These are phyloP conservation scores for Zelostemma sp. DNA, from an alignment of 1,140 invertebrate genomes.

Conservation along the genomic window DNA sequence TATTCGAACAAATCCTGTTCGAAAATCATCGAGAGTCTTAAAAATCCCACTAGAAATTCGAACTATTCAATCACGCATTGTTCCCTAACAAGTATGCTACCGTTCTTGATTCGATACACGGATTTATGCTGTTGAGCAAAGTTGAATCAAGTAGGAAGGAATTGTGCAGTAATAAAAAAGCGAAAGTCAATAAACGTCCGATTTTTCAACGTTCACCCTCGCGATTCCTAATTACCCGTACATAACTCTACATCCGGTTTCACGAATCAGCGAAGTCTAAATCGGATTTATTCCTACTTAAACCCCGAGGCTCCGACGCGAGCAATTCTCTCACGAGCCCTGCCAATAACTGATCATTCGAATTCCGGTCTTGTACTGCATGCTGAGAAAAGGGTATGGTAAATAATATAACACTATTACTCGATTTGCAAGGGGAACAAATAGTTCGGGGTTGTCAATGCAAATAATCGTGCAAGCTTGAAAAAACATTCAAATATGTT, in stretches of 20 bases:
- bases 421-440: not conserved
- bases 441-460: not conserved
- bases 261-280: conserved; percentile 27
- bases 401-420: conserved; percentile 3
- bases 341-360: conserved; percentile 58
- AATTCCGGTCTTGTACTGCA: conserved; percentile 26
- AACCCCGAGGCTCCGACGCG: conserved; percentile 1
- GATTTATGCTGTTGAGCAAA: not conserved
- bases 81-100: too few relatives aligned
- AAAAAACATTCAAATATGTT: too few relatives aligned
- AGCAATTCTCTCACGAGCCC: conserved; percentile 30
- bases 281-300: conserved; percentile 33
- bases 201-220: conserved; percentile 8
- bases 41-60: too few relatives aligned
- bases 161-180: not conserved
- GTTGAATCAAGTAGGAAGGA: conserved; percentile 6
- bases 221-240: conserved; percentile 36
- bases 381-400: conserved; percentile 11
- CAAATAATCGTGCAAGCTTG: too few relatives aligned
- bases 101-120: not conserved
- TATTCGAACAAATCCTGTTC: too few relatives aligned
- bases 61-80: too few relatives aligned
- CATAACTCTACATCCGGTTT: conserved; percentile 25
- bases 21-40: too few relatives aligned
- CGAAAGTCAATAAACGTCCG: conserved; percentile 12